phyloP scores from a whole-genome alignment of 1,140 invertebrate species.

The Neodiprion fabricii region DNA sequence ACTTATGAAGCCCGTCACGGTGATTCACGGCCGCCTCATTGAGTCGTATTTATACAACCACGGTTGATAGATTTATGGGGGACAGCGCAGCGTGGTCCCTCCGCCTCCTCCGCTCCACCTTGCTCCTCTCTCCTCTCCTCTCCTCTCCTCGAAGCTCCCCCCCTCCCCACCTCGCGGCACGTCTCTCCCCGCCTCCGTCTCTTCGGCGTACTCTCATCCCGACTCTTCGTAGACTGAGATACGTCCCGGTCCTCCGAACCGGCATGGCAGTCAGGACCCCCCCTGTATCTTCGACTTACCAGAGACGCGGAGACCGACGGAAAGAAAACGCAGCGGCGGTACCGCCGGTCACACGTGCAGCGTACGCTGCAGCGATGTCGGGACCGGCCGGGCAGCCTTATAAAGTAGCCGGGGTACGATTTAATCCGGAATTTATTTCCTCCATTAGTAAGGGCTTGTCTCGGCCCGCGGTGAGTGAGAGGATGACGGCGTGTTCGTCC shows the following conservation, averaged over 20 bases:
- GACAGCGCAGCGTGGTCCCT: constrained; percentile 60
- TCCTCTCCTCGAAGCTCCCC: constrained; percentile 23
- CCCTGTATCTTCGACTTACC: background rate
- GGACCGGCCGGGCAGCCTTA: constrained; percentile 46
- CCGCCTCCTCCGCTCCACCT: constrained; percentile 32
- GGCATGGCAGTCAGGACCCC: background rate
- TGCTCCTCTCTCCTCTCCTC: background rate
- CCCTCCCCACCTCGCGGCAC: constrained; percentile 20
- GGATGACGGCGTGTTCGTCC: constrained; percentile 46
- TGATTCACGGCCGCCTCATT: constrained; percentile 64
- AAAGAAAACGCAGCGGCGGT: constrained; percentile 1
- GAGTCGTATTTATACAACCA: constrained; percentile 64
- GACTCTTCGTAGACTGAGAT: constrained; percentile 8
- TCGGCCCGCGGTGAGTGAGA: constrained; percentile 56
- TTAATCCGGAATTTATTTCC: constrained; percentile 64
- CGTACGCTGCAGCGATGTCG: constrained; percentile 32
- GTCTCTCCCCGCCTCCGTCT: constrained; percentile 17
- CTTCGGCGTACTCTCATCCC: constrained; percentile 1
- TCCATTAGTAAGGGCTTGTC: constrained; percentile 64
- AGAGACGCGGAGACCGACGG: background rate
- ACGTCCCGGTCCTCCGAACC: constrained; percentile 1
- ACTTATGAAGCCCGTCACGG: constrained; percentile 64
- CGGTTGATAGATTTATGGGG: constrained; percentile 63
- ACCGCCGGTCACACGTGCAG: constrained; percentile 39
- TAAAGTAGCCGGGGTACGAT: constrained; percentile 62